Evolutionary conservation across 2,797 vertebrate genomes (phyloP), one percentile per base, ranked within the genome.

Genomic region (Clarias platycephalus): DNA sequence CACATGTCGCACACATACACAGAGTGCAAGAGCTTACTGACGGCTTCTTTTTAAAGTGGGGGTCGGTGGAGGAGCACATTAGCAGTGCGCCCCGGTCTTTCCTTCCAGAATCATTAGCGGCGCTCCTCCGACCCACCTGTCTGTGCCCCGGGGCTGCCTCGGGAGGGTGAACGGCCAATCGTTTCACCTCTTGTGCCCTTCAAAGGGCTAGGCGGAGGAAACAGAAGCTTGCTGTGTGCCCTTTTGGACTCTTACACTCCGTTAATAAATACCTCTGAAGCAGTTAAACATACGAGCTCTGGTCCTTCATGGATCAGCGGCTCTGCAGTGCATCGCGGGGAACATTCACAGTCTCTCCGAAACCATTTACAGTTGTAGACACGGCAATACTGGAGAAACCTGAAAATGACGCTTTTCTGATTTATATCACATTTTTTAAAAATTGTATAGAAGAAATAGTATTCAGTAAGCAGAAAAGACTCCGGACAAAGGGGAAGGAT

Each of bases 101-200:
- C 74, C 79, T 81, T 82, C 81, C 26, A 8, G 44, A 86, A 76
- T 87, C 88, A 87, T 89, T 89, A 89, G 82, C 53, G 55, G 76
- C 60, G 60, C 80, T 84, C 72, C 88, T 88, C 82, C 8, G 58
- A 71, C 84, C 84, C 84, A 88, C 87, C 88, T 89, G 83, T 89
- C 86, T 89, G 82, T 81, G 85, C 81, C 84, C 82, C 71, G 76
- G 71, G 86, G 82, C 84, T 88, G 84, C 55, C 60, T 66, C 24
- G 12, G 72, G 49, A 44, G 62, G 60, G 44, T 64, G 60, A 83
- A 76, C 1, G 28, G 71, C 40, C 60, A 66, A 76, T 83, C 28
- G 72, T 64, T 76, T 76, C 62, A 64, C 91, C 93, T 91, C 91
- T 92, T 85, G 83, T 90, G 92, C 93, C 91, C 92, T 93, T 91